These are phyloP conservation scores for Platygyra sinensis DNA, from an alignment of 64 coral and sea anemone genomes.

Conservation along the genomic window DNA sequence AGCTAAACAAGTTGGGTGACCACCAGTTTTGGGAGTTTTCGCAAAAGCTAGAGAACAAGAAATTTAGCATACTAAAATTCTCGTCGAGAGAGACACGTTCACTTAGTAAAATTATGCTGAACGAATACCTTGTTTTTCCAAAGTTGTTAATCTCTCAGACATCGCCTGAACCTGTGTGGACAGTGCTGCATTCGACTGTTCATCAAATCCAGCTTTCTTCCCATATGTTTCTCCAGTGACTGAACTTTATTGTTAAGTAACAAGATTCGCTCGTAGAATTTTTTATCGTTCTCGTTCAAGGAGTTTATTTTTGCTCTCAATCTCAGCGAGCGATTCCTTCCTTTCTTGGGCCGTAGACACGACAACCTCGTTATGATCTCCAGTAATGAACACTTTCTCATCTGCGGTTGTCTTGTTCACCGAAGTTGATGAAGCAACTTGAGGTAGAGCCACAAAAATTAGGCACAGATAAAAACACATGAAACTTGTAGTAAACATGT, in stretches of 20 bases:
- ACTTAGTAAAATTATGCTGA: background rate
- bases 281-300: too few relatives aligned
- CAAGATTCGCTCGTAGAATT: too few relatives aligned
- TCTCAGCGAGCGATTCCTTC: background rate
- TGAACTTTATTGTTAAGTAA: background rate
- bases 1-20: too few relatives aligned
- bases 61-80: too few relatives aligned
- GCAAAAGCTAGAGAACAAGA: too few relatives aligned
- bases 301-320: background rate
- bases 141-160: background rate
- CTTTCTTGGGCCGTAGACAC: background rate
- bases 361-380: background rate
- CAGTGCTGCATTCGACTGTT: background rate
- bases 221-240: background rate
- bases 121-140: background rate
- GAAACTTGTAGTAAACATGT: background rate
- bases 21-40: too few relatives aligned
- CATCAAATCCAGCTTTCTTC: too few relatives aligned
- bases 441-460: background rate
- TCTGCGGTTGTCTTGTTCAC: background rate
- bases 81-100: too few relatives aligned
- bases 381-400: background rate
- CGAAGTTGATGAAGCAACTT: background rate
- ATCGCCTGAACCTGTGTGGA: background rate
- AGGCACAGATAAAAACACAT: background rate